These are phyloP conservation scores for Sylvia atricapilla DNA, from an alignment of 2,113 vertebrate genomes.

Conservation along the genomic window DNA sequence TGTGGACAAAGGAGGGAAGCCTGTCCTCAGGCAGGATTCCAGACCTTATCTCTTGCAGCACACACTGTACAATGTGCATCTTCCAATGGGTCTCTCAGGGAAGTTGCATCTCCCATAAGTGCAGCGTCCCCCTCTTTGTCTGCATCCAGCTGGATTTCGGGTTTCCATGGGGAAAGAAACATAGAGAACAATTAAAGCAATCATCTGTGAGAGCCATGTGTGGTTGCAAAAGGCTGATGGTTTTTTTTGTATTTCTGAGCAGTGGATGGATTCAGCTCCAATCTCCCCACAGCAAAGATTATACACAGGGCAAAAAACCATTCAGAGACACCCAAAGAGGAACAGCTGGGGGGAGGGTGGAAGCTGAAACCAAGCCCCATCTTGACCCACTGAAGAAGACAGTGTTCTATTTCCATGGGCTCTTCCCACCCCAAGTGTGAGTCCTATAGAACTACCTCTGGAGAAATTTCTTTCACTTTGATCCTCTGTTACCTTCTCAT, in stretches of 20 bases:
- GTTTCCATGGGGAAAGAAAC: background rate
- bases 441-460: background rate
- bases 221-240: background rate
- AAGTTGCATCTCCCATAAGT: accelerated
- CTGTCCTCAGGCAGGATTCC: background rate
- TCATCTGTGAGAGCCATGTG: too few relatives aligned
- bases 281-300: background rate
- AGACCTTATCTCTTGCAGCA: background rate
- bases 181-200: background rate
- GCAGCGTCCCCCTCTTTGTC: accelerated
- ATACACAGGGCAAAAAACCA: background rate
- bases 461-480: background rate
- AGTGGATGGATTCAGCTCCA: background rate
- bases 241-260: background rate
- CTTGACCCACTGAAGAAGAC: background rate
- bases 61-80: accelerated
- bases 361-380: background rate
- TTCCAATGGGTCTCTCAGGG: accelerated
- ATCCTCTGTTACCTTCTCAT: background rate
- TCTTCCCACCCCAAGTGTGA: background rate
- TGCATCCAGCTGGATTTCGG: background rate
- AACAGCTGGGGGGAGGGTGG: background rate
- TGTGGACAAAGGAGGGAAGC: too few relatives aligned
- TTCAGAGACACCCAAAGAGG: background rate
- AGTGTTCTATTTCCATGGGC: background rate